A percentile compares a stretch with the other conserved stretches of the same genome.
Conservation (phyloP, 2,888 invertebrate species). For the Antitype chi region DNA sequence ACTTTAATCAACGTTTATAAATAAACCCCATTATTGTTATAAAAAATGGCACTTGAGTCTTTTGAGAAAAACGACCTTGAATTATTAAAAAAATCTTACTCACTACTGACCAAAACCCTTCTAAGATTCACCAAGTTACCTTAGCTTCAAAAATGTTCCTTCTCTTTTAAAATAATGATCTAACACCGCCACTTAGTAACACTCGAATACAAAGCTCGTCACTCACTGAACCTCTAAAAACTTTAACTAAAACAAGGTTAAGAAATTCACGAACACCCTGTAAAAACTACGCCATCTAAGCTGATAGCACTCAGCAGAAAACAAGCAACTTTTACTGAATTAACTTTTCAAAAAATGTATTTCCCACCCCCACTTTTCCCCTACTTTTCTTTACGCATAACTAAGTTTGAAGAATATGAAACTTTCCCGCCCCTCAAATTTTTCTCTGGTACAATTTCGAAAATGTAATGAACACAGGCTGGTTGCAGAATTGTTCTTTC, state of each 20-base stretch:
- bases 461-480: conserved; percentile 43
- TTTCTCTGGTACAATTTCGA: conserved; percentile 45
- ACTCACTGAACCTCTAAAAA: conserved; percentile 41
- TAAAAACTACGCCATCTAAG: conserved; percentile 47
- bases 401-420: conserved; percentile 69
- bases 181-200: background rate
- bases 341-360: conserved; percentile 70
- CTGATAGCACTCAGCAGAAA: conserved; percentile 52
- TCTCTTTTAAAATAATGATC: conserved; percentile 14
- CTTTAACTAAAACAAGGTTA: conserved; percentile 38
- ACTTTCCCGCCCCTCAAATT: conserved; percentile 50
- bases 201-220: conserved; percentile 13
- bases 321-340: conserved; percentile 65
- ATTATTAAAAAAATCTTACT: background rate
- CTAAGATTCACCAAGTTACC: background rate
- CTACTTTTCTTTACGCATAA: conserved; percentile 57
- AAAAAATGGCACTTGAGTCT: too few relatives aligned
- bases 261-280: conserved; percentile 21
- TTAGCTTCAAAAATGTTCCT: background rate
- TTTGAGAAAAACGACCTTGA: too few relatives aligned
- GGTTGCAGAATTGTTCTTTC: conserved; percentile 43
- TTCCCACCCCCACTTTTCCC: conserved; percentile 30
- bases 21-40: too few relatives aligned
- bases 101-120: background rate
- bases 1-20: too few relatives aligned